Evolutionary conservation across 64 coral and sea anemone genomes (phyloP).

Genomic region (Orbicella faveolata): DNA sequence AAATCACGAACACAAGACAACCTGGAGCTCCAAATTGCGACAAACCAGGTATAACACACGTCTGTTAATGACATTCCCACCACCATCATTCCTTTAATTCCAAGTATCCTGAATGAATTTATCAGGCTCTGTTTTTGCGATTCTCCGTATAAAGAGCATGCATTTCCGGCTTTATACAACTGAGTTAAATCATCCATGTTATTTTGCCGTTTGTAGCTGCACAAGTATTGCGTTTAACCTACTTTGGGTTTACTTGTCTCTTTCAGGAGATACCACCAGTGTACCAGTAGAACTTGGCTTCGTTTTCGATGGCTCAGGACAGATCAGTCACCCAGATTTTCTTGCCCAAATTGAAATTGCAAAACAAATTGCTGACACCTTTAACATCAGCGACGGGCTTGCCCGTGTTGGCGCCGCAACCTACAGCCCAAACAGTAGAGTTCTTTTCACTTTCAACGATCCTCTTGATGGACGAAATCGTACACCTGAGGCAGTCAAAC

Average conservation of each 20-base stretch:
- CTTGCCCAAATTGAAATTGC: constrained; percentile 15
- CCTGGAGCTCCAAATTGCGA: constrained; percentile 54
- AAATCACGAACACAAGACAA: constrained; percentile 57
- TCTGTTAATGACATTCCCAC: background rate
- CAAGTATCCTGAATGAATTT: too few relatives aligned
- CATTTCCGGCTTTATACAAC: too few relatives aligned
- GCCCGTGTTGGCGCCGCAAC: constrained; percentile 45
- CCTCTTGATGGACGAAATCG: constrained; percentile 22
- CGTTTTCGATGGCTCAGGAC: constrained; percentile 49
- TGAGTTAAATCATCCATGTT: too few relatives aligned
- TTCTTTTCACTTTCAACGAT: constrained; percentile 24
- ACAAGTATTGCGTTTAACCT: too few relatives aligned
- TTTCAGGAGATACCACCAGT: background rate
- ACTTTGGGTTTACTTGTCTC: background rate
- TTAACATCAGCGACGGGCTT: constrained; percentile 17
- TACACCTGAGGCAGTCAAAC: constrained; percentile 4
- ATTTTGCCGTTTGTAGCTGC: too few relatives aligned
- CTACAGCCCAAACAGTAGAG: constrained; percentile 13
- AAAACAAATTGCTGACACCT: constrained; percentile 17
- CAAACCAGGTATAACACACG: constrained; percentile 37
- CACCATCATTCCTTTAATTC: background rate
- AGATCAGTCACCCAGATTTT: constrained; percentile 38
- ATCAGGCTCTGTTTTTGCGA: too few relatives aligned
- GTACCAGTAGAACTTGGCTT: constrained; percentile 45
- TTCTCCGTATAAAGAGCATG: too few relatives aligned